Conservation (phyloP, 1,140 invertebrate genomes). For the Cephus cinctus region DNA sequence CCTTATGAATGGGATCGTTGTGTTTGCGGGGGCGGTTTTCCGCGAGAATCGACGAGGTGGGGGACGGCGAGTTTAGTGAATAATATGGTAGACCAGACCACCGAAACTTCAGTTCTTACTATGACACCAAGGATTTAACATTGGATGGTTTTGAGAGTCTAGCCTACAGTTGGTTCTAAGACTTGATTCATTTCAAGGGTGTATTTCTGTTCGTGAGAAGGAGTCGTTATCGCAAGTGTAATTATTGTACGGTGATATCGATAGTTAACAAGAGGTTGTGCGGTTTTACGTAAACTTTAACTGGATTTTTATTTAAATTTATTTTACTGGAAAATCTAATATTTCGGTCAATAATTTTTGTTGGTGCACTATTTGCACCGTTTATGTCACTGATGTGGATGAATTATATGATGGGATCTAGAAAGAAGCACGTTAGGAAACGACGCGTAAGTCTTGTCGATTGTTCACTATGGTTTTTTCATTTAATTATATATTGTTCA, state of each 20-base stretch:
- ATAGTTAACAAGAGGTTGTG: no score
- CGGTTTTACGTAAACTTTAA: no score
- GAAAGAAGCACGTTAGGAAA: constrained; percentile 31
- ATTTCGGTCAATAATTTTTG: not conserved
- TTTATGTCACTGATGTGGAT: constrained; percentile 47
- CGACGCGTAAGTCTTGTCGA: constrained; percentile 24
- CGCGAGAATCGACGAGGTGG: constrained; percentile 13
- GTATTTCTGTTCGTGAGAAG: no score
- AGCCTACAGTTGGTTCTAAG: no score
- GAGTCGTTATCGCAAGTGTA: no score
- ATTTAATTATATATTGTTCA: constrained; percentile 4
- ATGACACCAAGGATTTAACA: constrained; percentile 15
- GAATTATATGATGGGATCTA: constrained; percentile 38
- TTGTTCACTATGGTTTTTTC: not conserved
- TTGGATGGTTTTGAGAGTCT: no score
- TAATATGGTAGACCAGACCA: constrained; percentile 14
- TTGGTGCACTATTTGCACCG: not conserved
- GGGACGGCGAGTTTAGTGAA: constrained; percentile 13
- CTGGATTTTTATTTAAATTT: no score
- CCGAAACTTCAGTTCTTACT: constrained; percentile 14
- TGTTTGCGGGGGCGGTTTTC: constrained; percentile 15
- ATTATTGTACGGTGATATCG: no score
- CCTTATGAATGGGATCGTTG: constrained; percentile 16
- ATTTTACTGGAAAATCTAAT: not conserved
- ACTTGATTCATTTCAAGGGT: no score